A percentile compares a stretch with the other conserved stretches of the same genome.
These are phyloP conservation scores for Crypturellus undulatus DNA, from an alignment of 2,113 vertebrate genomes.

Conservation along the genomic window DNA sequence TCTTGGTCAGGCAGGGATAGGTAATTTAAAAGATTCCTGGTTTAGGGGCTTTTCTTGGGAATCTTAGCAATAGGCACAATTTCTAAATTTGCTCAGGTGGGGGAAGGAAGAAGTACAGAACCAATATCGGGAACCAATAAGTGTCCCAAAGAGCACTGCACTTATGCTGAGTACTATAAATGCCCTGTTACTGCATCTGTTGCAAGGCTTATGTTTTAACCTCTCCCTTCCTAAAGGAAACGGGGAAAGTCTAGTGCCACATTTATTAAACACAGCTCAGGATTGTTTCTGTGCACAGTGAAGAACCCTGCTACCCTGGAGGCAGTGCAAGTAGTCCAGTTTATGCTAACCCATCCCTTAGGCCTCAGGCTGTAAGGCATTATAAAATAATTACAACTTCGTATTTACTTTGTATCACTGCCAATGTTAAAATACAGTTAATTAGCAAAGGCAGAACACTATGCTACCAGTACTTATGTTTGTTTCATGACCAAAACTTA, in stretches of 20 bases:
- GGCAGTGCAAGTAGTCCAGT: not conserved
- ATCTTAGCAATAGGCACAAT: not conserved
- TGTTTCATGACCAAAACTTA: not conserved
- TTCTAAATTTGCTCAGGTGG: too few species aligned
- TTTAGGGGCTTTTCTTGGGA: not conserved
- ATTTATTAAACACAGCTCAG: not conserved
- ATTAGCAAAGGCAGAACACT: not conserved
- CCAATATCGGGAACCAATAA: not conserved
- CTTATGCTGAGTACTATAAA: not conserved
- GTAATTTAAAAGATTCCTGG: not conserved
- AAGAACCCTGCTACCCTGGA: not conserved
- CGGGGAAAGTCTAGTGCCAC: not conserved
- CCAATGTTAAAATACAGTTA: not conserved
- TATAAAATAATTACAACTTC: not conserved
- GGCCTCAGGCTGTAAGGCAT: not conserved
- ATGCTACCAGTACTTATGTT: not conserved
- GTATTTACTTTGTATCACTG: not conserved
- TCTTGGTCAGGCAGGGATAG: not conserved
- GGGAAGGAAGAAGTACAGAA: not conserved
- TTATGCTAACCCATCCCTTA: not conserved
- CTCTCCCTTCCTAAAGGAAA: not conserved
- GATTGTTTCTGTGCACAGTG: not conserved
- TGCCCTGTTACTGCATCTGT: not conserved
- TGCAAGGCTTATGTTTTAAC: not conserved
- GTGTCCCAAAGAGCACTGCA: too few species aligned